Conservation (phyloP, 2,113 vertebrate species). For the Sorex araneus region DNA sequence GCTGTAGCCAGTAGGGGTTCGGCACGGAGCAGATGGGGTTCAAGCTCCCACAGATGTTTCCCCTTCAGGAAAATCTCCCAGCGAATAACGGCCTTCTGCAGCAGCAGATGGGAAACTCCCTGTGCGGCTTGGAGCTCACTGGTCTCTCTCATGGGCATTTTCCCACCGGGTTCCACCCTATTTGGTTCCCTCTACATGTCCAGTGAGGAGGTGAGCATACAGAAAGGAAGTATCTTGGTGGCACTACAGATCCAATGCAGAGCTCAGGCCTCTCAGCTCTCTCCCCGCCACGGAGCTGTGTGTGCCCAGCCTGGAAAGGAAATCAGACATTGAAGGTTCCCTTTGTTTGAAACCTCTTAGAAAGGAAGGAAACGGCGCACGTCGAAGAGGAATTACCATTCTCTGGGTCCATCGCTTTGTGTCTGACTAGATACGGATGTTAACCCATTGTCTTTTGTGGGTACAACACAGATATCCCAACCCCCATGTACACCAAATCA, state of each 20-base stretch:
- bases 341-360: conserved; percentile 26
- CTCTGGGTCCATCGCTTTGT: background rate
- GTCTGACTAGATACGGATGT: background rate
- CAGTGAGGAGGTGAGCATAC: background rate
- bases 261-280: too few species aligned
- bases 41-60: background rate
- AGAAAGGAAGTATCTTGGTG: background rate
- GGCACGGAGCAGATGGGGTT: too few species aligned
- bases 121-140: background rate
- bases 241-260: too few species aligned
- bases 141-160: background rate
- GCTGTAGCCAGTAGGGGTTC: background rate
- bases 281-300: too few species aligned
- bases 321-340: conserved; percentile 1
- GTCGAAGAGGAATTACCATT: background rate
- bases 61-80: background rate
- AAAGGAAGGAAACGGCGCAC: background rate
- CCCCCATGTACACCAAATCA: background rate
- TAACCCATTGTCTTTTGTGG: background rate
- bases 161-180: background rate
- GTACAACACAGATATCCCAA: background rate
- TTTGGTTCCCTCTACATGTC: background rate
- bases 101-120: background rate
- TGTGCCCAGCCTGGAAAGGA: conserved; percentile 19
- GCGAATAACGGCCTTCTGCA: too few species aligned